Conservation (phyloP, 2,888 invertebrate genomes). For the Brenthis daphne region DNA sequence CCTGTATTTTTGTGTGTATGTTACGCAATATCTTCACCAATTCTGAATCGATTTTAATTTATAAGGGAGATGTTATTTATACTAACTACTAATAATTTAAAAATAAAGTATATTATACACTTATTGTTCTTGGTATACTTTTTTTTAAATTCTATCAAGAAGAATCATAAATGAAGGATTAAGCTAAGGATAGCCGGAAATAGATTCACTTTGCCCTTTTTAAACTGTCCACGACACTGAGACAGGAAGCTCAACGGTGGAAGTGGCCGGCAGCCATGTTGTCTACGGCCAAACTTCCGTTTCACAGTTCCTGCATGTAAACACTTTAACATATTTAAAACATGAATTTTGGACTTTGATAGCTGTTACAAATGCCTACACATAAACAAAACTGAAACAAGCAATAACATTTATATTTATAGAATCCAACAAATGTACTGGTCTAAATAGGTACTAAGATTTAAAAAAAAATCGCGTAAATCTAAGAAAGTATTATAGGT, state of each 20-base stretch:
- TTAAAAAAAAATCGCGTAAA: too few species aligned
- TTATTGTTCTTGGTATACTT: background rate
- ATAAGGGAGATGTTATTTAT: too few species aligned
- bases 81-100: too few species aligned
- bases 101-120: too few species aligned
- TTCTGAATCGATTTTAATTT: too few species aligned
- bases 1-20: too few species aligned
- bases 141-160: background rate
- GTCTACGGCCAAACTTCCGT: slow-evolving; percentile 66
- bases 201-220: slow-evolving; percentile 40
- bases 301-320: slow-evolving; percentile 47
- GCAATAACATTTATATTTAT: background rate
- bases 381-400: background rate
- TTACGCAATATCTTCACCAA: too few species aligned
- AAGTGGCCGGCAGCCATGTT: slow-evolving; percentile 70
- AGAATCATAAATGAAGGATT: background rate
- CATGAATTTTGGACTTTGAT: background rate
- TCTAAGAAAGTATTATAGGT: too few species aligned
- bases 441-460: too few species aligned
- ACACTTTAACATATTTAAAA: slow-evolving; percentile 33
- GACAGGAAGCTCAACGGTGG: slow-evolving; percentile 51
- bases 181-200: slow-evolving; percentile 27
- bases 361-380: background rate
- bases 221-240: slow-evolving; percentile 44
- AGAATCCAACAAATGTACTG: too few species aligned